Base-by-base conservation (phyloP, 2,113 vertebrate genomes). In the Solea senegalensis region DNA sequence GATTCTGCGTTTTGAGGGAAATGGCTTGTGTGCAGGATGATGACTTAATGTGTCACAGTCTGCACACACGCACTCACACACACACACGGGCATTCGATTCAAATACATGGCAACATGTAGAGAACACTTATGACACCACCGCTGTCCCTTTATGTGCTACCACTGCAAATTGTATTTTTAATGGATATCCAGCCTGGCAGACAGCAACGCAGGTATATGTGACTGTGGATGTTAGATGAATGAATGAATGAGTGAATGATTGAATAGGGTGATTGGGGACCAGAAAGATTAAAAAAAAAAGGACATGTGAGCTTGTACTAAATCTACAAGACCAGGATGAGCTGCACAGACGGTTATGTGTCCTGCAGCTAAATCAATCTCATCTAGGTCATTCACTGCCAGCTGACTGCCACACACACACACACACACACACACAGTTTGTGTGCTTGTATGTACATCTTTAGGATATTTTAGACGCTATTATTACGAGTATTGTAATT, bases 371-470 rank as follows among this genome's bases (percentile, higher is more conserved):
- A 63, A 86, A 88, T 85, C 80, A 83, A 86, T 84, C 86, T 67
- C 81, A 91, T 87, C 67, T 88, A 86, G 88, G 86, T 88, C 88
- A 86, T 66, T 67, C 58, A 56, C 65, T 51, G 68, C 72, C 78
- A 74, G 63, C 54, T 61, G 69, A 57, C 49, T 69, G 54, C 51
- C 16, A 45, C 8, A 45, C 11, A 45, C 44, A 52, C 16, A 34
- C 34, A 34, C 28, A 34, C 28, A 34, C 34, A 34, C 34, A 34
- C 34, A 34, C 34, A 34, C 34, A 34, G 34, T 34, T 34, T 61
- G 65, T 69, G 43, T 55, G 77, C 51, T 16, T 58, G 65, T 69
- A 62, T 45, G 70, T 43, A 49, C 55, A 48, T 46, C 50, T 57
- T 39, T 54, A 43, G 3, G 8, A 2, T 45, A 9, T 45, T 45